phyloP scores from a whole-genome alignment of 1,140 invertebrate species.

The Euura saliciscinereae region DNA sequence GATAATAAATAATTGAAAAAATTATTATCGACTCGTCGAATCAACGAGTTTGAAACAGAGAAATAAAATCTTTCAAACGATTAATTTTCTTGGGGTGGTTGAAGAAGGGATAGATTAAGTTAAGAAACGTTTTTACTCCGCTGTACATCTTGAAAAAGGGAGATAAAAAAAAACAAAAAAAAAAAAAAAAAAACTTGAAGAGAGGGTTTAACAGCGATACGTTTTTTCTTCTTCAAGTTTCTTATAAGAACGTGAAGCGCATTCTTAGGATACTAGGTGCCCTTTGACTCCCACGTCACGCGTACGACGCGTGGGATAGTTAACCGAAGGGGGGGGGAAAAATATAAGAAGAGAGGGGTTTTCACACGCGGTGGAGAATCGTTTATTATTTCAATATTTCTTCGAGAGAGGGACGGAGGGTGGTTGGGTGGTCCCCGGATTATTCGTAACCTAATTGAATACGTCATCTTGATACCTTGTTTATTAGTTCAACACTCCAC shows the following conservation, averaged over 20 bases:
- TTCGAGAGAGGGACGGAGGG: not conserved
- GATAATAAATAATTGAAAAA: too few species aligned
- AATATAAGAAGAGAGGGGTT: not conserved
- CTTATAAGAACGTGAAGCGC: not conserved
- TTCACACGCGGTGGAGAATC: not conserved
- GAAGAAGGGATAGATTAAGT: too few species aligned
- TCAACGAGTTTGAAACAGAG: too few species aligned
- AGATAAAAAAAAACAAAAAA: slow-evolving; percentile 10
- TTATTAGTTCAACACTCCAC: not conserved
- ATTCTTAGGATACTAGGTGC: not conserved
- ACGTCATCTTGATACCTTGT: not conserved
- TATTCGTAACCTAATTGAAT: not conserved
- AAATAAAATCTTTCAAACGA: too few species aligned
- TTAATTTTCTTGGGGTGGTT: not conserved
- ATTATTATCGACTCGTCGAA: too few species aligned
- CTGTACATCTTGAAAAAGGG: not conserved
- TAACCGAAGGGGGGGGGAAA: not conserved
- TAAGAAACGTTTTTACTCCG: not conserved
- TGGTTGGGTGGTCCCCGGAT: not conserved
- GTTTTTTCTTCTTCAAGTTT: not conserved
- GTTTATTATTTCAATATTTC: slow-evolving; percentile 2
- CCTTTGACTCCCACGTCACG: not conserved
- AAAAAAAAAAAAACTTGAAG: slow-evolving; percentile 11
- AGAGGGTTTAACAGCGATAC: not conserved
- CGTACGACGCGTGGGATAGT: slow-evolving; percentile 3